Evolutionary conservation across 2,888 invertebrate species (phyloP).

Genomic region (Pandemis corylana): DNA sequence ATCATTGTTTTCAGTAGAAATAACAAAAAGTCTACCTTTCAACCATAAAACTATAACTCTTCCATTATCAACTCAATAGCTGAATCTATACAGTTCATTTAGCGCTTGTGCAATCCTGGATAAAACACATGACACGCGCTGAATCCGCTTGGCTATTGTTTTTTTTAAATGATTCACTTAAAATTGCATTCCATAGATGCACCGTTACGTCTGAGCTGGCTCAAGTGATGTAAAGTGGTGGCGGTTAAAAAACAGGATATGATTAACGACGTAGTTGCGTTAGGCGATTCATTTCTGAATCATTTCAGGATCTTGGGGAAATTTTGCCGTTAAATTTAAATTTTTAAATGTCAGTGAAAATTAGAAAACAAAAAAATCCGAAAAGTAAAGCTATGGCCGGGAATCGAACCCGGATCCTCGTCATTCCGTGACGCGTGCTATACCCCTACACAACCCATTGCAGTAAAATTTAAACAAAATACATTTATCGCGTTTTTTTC

Average conservation of each 20-base stretch:
- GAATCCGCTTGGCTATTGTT: conserved; percentile 6
- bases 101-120: conserved; percentile 2
- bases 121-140: conserved; percentile 31
- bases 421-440: no score
- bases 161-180: neutral
- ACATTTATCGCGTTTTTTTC: no score
- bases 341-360: no score
- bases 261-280: neutral
- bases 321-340: no score
- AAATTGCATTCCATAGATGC: neutral
- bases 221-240: neutral
- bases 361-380: no score
- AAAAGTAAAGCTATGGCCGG: no score
- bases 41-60: conserved; percentile 11
- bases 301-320: neutral
- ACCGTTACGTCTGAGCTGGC: conserved; percentile 1
- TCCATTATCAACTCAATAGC: conserved; percentile 10
- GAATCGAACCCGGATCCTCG: no score
- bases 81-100: neutral
- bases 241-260: neutral
- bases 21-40: conserved; percentile 24
- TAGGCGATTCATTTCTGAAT: neutral
- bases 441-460: no score
- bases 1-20: conserved; percentile 66
- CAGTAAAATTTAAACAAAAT: no score